A percentile compares a stretch with the other conserved stretches of the same genome.
These are phyloP conservation scores for Virgularia gustaviana DNA, from an alignment of 92 coral and sea anemone genomes.

Conservation along the genomic window DNA sequence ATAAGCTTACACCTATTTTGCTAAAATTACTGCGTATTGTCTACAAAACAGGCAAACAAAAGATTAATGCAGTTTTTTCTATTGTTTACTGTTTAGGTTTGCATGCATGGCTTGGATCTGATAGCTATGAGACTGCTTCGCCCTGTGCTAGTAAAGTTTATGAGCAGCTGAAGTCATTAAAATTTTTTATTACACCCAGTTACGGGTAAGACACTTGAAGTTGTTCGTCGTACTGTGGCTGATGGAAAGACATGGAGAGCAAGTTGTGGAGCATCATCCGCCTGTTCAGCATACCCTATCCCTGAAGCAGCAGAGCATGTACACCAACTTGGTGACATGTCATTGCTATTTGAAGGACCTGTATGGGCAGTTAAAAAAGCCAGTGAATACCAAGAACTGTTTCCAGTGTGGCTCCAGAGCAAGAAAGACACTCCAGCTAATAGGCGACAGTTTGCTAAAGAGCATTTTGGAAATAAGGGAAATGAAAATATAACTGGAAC, in stretches of 20 bases:
- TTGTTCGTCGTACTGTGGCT: slow-evolving; percentile 40
- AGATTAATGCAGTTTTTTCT: too few relatives aligned
- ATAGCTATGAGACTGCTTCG: slow-evolving; percentile 18
- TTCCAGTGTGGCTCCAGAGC: slow-evolving; percentile 18
- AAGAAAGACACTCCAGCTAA: slow-evolving; percentile 37
- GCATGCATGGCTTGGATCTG: slow-evolving; percentile 32
- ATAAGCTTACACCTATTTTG: too few relatives aligned
- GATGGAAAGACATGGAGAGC: slow-evolving; percentile 44
- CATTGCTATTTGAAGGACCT: slow-evolving; percentile 38
- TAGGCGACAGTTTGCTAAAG: slow-evolving; percentile 37
- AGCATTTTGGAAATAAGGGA: slow-evolving; percentile 11
- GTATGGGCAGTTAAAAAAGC: slow-evolving; percentile 31
- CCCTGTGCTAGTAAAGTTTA: slow-evolving; percentile 41
- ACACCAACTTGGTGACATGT: slow-evolving; percentile 52
- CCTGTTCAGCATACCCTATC: slow-evolving; percentile 47
- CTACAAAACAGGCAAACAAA: too few relatives aligned
- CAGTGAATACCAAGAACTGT: slow-evolving; percentile 6
- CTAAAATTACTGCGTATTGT: too few relatives aligned
- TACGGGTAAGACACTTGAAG: slow-evolving; percentile 26
- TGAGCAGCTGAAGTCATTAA: slow-evolving; percentile 34
- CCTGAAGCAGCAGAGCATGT: slow-evolving; percentile 53
- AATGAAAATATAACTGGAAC: slow-evolving; percentile 26
- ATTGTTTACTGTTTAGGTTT: slow-evolving; percentile 1
- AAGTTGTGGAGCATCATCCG: slow-evolving; percentile 33
- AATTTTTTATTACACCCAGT: slow-evolving; percentile 38